Percentiles rank a stretch among this genome's conserved stretches.
phyloP scores from a whole-genome alignment of 2,888 invertebrate species.

The Thelaira solivaga region DNA sequence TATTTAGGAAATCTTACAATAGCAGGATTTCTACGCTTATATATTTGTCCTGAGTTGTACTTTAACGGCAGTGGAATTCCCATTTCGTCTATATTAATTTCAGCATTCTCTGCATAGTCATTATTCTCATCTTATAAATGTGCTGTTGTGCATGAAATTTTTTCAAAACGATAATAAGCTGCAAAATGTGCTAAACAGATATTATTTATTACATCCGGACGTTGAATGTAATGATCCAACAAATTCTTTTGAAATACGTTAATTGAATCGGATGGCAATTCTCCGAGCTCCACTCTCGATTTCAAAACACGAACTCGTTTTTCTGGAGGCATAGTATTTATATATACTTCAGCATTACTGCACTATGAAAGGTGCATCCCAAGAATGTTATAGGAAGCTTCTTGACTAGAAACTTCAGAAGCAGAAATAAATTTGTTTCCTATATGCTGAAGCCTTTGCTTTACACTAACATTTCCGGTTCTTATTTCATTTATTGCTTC shows the following conservation, averaged over 20 bases:
- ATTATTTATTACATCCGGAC: conserved; percentile 2
- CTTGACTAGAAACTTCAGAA: conserved; percentile 34
- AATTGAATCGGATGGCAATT: background rate
- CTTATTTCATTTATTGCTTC: conserved; percentile 47
- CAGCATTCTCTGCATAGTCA: background rate
- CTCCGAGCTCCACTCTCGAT: background rate
- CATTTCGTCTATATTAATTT: background rate
- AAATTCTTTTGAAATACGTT: background rate
- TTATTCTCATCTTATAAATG: background rate
- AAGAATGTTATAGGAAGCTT: conserved; percentile 37
- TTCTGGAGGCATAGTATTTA: conserved; percentile 9
- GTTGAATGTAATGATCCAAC: conserved; percentile 12
- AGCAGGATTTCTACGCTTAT: background rate
- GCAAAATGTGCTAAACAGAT: conserved; percentile 18
- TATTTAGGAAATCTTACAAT: conserved; percentile 6
- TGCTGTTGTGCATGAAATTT: background rate
- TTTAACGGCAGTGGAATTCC: background rate
- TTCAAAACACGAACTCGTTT: conserved; percentile 1
- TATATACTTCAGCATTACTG: conserved; percentile 28
- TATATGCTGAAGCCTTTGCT: conserved; percentile 47
- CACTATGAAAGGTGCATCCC: conserved; percentile 30
- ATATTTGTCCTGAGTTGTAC: background rate
- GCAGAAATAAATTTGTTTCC: conserved; percentile 33
- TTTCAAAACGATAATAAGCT: too few relatives aligned
- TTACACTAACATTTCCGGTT: conserved; percentile 38